Evolutionary conservation across 2,888 invertebrate genomes (phyloP).

Genomic region (Fabriciana adippe): DNA sequence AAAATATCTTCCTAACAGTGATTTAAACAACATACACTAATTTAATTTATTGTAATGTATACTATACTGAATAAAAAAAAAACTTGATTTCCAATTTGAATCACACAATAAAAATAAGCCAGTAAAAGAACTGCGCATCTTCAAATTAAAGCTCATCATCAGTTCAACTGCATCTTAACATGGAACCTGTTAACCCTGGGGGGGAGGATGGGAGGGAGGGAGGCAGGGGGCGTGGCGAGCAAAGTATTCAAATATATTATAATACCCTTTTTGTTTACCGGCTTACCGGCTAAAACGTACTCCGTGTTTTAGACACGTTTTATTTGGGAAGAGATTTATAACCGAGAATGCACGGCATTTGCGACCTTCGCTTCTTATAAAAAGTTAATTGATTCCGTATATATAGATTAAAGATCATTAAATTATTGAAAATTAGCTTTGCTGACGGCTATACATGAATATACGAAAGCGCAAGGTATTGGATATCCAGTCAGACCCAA

Average conservation of each 20-base stretch:
- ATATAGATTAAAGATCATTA: not conserved
- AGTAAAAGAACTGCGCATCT: too few relatives aligned
- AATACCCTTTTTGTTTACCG: conserved; percentile 42
- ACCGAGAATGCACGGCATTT: conserved; percentile 33
- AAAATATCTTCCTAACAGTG: too few relatives aligned
- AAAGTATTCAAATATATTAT: conserved; percentile 44
- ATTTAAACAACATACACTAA: too few relatives aligned
- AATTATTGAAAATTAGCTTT: not conserved
- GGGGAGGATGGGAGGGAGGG: not conserved
- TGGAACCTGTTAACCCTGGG: conserved; percentile 1
- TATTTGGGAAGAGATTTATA: conserved; percentile 41
- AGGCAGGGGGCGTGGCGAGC: conserved; percentile 42
- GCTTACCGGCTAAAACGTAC: conserved; percentile 40
- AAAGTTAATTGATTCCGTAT: conserved; percentile 31
- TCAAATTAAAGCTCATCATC: not conserved
- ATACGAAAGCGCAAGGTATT: too few relatives aligned
- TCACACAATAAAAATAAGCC: too few relatives aligned
- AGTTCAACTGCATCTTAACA: conserved; percentile 7
- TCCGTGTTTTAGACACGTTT: conserved; percentile 37
- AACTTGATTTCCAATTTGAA: too few relatives aligned
- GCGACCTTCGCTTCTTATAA: conserved; percentile 31
- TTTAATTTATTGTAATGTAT: too few relatives aligned
- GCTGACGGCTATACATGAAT: not conserved
- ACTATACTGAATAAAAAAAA: too few relatives aligned
- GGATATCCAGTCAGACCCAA: too few relatives aligned